Evolutionary conservation across 2,797 vertebrate genomes (phyloP).

Genomic region (Typhlichthys eigenmanni): DNA sequence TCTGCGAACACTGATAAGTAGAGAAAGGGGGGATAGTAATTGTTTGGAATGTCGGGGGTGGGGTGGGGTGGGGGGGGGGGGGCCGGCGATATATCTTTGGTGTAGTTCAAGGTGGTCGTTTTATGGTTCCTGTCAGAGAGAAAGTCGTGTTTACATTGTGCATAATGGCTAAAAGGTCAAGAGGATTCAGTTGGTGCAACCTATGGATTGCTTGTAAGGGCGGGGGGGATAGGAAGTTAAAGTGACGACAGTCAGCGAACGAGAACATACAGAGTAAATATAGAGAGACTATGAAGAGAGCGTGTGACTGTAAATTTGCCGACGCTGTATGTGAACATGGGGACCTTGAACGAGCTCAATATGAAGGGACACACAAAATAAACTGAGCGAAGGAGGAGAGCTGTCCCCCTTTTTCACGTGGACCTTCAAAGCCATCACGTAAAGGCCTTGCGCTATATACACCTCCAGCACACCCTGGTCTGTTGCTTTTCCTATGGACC

Average conservation of each 20-base stretch:
- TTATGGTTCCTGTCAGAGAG: conserved; percentile 60
- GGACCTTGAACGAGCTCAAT: conserved; percentile 13
- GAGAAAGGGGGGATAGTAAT: conserved; percentile 29
- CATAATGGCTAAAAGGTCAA: conserved; percentile 57
- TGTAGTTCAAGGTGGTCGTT: conserved; percentile 65
- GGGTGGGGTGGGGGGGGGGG: conserved; percentile 9
- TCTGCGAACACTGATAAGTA: conserved; percentile 51
- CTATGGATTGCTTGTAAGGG: conserved; percentile 91
- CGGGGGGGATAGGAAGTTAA: conserved; percentile 70
- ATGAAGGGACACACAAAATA: conserved; percentile 66
- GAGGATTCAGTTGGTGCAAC: conserved; percentile 82
- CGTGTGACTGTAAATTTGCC: conserved; percentile 27
- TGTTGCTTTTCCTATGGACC: conserved; percentile 25
- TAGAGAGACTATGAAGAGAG: conserved; percentile 9
- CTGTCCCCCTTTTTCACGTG: conserved; percentile 26
- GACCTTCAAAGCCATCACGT: conserved; percentile 72
- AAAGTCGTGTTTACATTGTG: conserved; percentile 71
- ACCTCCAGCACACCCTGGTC: neutral
- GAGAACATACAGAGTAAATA: neutral
- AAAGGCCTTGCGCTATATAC: conserved; percentile 61
- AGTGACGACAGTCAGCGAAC: conserved; percentile 15
- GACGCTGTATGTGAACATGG: neutral
- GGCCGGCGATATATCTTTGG: conserved; percentile 26
- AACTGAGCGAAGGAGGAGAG: conserved; percentile 24
- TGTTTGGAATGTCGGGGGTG: conserved; percentile 27